Evolutionary conservation across 2,797 vertebrate genomes (phyloP).

Genomic region (Crocodylus rhombifer): DNA sequence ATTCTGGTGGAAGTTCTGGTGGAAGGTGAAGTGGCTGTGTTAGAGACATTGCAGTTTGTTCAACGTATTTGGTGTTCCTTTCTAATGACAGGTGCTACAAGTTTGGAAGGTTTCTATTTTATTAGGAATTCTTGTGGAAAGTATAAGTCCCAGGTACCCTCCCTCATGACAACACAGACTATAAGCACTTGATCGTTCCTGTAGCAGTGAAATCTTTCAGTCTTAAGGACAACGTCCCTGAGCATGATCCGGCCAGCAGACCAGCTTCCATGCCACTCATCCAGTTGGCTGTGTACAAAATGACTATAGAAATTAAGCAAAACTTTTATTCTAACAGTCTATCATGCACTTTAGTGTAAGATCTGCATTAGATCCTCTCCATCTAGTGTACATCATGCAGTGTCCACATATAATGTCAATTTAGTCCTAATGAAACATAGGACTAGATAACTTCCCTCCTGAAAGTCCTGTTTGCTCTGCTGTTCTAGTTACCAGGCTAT

Average conservation of each 20-base stretch:
- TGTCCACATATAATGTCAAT: not conserved
- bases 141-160: not conserved
- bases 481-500: not conserved
- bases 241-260: no score
- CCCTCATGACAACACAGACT: not conserved
- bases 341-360: not conserved
- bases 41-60: not conserved
- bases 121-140: not conserved
- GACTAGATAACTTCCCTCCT: not conserved
- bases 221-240: no score
- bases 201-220: not conserved
- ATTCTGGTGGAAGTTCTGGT: not conserved
- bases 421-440: constrained; percentile 4
- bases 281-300: no score
- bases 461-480: not conserved
- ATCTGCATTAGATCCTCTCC: not conserved
- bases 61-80: not conserved
- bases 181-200: not conserved
- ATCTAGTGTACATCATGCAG: not conserved
- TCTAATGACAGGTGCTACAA: not conserved
- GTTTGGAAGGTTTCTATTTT: not conserved
- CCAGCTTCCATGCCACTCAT: no score
- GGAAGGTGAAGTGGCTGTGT: not conserved
- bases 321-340: not conserved
- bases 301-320: not conserved